Conservation (phyloP, 2,797 vertebrate genomes). For the Phaenicophaeus curvirostris region DNA sequence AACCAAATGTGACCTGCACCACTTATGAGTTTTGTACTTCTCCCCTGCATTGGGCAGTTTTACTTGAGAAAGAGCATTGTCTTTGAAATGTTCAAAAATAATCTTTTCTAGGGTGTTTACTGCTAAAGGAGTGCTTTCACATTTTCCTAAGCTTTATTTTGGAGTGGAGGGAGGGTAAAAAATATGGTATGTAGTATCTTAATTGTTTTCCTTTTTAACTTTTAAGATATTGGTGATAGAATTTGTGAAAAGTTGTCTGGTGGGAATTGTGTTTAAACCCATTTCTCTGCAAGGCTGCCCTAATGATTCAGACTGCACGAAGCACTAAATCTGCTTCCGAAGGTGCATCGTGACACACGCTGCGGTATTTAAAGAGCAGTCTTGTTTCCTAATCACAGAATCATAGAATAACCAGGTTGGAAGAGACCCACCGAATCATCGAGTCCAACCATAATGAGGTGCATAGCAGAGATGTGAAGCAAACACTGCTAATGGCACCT, state of each 20-base stretch:
- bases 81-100: neutral
- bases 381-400: too few species aligned
- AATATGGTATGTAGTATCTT: neutral
- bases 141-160: neutral
- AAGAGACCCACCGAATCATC: too few species aligned
- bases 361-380: neutral
- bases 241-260: neutral
- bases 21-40: neutral
- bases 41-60: neutral
- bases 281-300: neutral
- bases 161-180: too few species aligned
- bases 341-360: rapidly evolving
- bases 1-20: neutral
- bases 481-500: neutral
- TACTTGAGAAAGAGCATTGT: neutral
- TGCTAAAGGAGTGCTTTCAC: neutral
- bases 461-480: neutral
- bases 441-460: too few species aligned
- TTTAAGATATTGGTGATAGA: neutral
- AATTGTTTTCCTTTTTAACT: neutral
- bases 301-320: neutral
- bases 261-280: neutral
- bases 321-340: rapidly evolving
- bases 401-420: too few species aligned
- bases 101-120: neutral